Percentiles rank a stretch among this genome's conserved stretches.
Evolutionary conservation across 2,797 vertebrate species (phyloP).

Genomic region (Chelon auratus): DNA sequence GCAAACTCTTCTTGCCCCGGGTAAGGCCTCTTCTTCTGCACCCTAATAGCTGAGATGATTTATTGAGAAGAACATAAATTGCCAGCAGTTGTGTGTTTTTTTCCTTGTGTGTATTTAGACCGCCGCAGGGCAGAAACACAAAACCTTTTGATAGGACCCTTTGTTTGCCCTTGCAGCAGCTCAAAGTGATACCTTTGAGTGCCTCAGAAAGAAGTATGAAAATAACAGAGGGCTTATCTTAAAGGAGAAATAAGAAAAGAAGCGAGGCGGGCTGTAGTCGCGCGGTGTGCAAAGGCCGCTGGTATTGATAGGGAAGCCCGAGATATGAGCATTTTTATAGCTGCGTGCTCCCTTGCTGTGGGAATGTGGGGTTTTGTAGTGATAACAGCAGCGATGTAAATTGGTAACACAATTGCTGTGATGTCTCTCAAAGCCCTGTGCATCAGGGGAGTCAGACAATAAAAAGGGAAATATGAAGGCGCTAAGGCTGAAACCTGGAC

Average conservation of each 20-base stretch:
- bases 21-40: conserved; percentile 14
- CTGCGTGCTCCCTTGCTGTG: conserved; percentile 9
- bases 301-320: conserved; percentile 26
- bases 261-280: conserved; percentile 14
- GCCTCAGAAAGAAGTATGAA: conserved; percentile 10
- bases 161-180: conserved; percentile 58
- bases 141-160: conserved; percentile 29
- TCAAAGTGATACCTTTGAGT: conserved; percentile 54
- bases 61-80: conserved; percentile 55
- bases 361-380: conserved; percentile 49
- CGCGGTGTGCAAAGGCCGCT: conserved; percentile 23
- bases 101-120: conserved; percentile 58
- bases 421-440: conserved; percentile 40
- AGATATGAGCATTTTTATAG: conserved; percentile 51
- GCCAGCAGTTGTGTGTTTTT: conserved; percentile 56
- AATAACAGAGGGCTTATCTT: conserved; percentile 56
- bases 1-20: conserved; percentile 17
- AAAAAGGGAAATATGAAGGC: conserved; percentile 36
- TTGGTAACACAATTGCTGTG: conserved; percentile 34
- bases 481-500: conserved; percentile 37
- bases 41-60: conserved; percentile 52
- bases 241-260: conserved; percentile 18
- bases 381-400: conserved; percentile 57
- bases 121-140: conserved; percentile 51
- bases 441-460: conserved; percentile 20